These are phyloP conservation scores for Abrostola tripartita DNA, from an alignment of 2,888 invertebrate genomes.

Conservation along the genomic window DNA sequence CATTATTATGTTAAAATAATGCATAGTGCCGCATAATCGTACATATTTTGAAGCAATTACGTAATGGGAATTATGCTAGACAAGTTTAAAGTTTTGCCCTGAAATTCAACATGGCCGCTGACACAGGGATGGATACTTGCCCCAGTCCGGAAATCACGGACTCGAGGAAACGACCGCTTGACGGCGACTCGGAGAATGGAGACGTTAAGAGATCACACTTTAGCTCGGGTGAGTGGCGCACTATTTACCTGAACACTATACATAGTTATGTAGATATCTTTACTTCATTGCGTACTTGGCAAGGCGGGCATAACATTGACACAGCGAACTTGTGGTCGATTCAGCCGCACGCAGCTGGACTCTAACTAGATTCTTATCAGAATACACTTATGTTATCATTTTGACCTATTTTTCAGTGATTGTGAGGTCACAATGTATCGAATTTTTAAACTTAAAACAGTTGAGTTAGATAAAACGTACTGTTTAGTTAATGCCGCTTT, in stretches of 20 bases:
- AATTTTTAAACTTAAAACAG: constrained; percentile 56
- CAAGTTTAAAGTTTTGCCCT: constrained; percentile 88
- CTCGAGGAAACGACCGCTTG: constrained; percentile 96
- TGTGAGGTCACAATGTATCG: constrained; percentile 73
- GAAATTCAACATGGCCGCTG: constrained; percentile 95
- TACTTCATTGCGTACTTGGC: constrained; percentile 82
- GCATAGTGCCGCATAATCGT: constrained; percentile 82
- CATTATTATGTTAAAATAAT: constrained; percentile 78
- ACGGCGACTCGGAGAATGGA: constrained; percentile 95
- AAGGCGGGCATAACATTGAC: constrained; percentile 84
- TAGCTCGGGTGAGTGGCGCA: constrained; percentile 92
- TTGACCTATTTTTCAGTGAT: constrained; percentile 81
- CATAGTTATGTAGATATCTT: constrained; percentile 58
- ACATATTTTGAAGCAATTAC: constrained; percentile 85
- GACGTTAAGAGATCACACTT: constrained; percentile 96
- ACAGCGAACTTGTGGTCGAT: constrained; percentile 74
- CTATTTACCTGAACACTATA: constrained; percentile 63
- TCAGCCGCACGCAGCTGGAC: constrained; percentile 72
- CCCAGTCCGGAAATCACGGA: constrained; percentile 97
- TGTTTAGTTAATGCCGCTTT: constrained; percentile 55
- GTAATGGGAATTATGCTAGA: constrained; percentile 89
- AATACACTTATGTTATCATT: constrained; percentile 78
- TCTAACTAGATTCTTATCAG: constrained; percentile 86
- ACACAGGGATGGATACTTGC: constrained; percentile 97
- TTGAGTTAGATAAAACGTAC: constrained; percentile 53